Conservation (phyloP, 2,113 vertebrate genomes). For the Gymnobelideus leadbeateri region DNA sequence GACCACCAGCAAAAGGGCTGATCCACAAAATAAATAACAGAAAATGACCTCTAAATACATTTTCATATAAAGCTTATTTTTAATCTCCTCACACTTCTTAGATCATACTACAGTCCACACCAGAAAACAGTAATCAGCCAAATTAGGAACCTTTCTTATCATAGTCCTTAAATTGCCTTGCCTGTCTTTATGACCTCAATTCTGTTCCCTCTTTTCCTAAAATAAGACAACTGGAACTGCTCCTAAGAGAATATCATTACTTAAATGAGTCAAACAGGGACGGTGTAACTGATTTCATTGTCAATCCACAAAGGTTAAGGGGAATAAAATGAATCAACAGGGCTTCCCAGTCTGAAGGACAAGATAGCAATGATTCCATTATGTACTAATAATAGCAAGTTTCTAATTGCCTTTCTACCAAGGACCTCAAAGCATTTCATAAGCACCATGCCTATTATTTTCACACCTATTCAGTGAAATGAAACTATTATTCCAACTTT, state of each 20-base stretch:
- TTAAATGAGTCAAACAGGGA: slow-evolving; percentile 19
- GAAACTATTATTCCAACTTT: not conserved
- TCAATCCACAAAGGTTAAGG: not conserved
- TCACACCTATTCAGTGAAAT: slow-evolving; percentile 8
- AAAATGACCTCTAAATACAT: not conserved
- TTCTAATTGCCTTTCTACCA: not conserved
- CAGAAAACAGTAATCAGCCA: not conserved
- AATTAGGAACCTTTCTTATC: not conserved
- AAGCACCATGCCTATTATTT: slow-evolving; percentile 37
- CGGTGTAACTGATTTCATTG: not conserved
- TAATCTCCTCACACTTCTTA: not conserved
- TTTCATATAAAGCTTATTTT: not conserved
- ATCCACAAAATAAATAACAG: not conserved
- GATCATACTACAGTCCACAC: not conserved
- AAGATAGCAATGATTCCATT: not conserved
- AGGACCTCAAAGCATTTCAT: slow-evolving; percentile 28
- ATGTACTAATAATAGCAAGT: not conserved
- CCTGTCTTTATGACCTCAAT: slow-evolving; percentile 1
- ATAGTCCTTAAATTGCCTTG: not conserved
- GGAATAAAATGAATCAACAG: not conserved
- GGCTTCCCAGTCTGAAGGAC: not conserved
- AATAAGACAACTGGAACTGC: slow-evolving; percentile 26
- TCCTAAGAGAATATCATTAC: slow-evolving; percentile 45
- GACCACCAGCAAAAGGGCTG: not conserved
- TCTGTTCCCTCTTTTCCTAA: slow-evolving; percentile 24